These are phyloP conservation scores for Caloenas nicobarica DNA, from an alignment of 2,113 vertebrate species.

Conservation along the genomic window DNA sequence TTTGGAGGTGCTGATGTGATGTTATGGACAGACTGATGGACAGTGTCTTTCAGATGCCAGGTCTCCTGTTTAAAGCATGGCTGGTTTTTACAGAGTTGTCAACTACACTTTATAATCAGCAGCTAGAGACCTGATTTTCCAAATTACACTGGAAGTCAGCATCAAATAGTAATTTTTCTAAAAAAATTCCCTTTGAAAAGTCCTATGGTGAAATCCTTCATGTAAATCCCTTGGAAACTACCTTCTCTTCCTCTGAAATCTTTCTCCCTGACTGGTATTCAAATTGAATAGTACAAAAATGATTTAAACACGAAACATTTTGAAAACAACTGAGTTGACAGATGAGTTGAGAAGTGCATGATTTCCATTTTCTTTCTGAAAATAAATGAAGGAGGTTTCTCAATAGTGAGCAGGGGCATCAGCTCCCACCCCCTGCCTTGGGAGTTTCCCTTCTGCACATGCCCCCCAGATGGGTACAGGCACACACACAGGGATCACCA, in stretches of 20 bases:
- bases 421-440: fast-evolving
- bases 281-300: background rate
- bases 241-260: background rate
- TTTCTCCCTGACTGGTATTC: background rate
- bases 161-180: background rate
- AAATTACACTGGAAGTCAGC: background rate
- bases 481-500: fast-evolving
- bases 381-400: background rate
- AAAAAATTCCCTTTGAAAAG: background rate
- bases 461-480: fast-evolving
- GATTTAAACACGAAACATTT: background rate
- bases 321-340: background rate
- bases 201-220: background rate
- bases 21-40: background rate
- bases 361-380: background rate
- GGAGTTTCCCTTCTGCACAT: background rate
- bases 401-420: background rate
- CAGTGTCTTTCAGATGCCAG: background rate
- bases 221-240: background rate
- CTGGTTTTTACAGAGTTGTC: background rate
- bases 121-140: background rate
- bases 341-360: background rate
- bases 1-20: background rate
- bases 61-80: background rate
- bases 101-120: background rate